Percentiles rank a stretch among this genome's conserved stretches.
phyloP scores from a whole-genome alignment of 2,888 invertebrate genomes.

The Synergus itoensis region DNA sequence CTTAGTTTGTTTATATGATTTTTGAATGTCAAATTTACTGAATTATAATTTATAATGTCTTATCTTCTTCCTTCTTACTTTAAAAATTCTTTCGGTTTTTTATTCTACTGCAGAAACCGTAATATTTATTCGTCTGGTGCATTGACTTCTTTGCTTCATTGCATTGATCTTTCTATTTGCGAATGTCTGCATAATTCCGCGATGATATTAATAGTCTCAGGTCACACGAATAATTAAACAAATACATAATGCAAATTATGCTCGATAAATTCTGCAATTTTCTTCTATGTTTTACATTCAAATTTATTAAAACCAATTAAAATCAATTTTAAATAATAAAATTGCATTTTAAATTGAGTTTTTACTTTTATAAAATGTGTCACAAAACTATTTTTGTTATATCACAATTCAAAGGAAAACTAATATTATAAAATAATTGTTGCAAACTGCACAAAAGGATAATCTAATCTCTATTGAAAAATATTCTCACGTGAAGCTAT shows the following conservation, averaged over 20 bases:
- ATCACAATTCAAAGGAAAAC: neutral
- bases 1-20: neutral
- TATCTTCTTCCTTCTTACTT: neutral
- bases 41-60: neutral
- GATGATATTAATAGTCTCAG: neutral
- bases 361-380: neutral
- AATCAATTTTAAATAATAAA: neutral
- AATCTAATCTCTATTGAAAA: constrained; percentile 7
- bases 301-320: no score
- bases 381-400: neutral
- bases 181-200: constrained; percentile 15
- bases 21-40: no score
- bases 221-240: neutral
- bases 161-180: constrained; percentile 42
- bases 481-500: constrained; percentile 13
- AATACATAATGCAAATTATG: neutral
- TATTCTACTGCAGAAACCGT: neutral
- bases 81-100: neutral
- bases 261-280: neutral
- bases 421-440: constrained; percentile 9
- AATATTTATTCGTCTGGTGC: neutral
- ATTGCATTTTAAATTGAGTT: neutral
- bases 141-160: constrained; percentile 4
- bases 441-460: neutral
- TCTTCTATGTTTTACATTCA: neutral